Base-by-base conservation (phyloP, 2,113 vertebrate genomes). In the Lichenostomus cassidix region DNA sequence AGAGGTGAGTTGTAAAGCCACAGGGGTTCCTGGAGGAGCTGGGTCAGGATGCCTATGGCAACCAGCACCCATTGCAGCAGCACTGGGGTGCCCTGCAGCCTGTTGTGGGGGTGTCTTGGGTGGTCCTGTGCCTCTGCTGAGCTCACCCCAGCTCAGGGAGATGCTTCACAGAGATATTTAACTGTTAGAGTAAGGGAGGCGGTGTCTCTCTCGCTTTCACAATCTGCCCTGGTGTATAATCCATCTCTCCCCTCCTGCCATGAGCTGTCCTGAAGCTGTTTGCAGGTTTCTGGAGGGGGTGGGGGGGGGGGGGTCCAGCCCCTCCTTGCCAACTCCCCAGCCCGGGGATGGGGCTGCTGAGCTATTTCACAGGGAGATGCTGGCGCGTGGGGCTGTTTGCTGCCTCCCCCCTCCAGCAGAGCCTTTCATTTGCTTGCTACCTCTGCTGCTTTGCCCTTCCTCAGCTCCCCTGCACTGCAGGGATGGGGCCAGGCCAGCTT, bases 301-400 rank as follows among this genome's bases (percentile, higher is more conserved):
- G 55, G 37, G 37, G 37, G 37, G 52, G 19, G n/a, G 55, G 35
- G 29, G 12, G 8, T 21, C 28, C 60, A 49, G 19, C 53, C 39
- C 41, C 18, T 77, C 41, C 19, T 69, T n/a, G 10, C 55, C 69
- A 47, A 4, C 37, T 84, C 55, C 86, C 56, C 52, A 67, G 67
- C 39, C 73, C 1, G 0, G 23, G 52, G 49, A 69, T 0, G 3
- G 50, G 71, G 12, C 23, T 4, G 6, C 52, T 83, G 74, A 96
- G 73, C 56, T 93, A 92, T 91, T 97, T 96, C 95, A 83, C 96
- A 83, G 65, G 67, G 70, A 85, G 79, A 63, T 94, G 96, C 68
- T 92, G 90, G 86, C 55, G 5, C 33, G 73, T 96, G 96, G 96
- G 64, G 83, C 56, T 93, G 91, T 96, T 97, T 97, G 90, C 79